Evolutionary conservation across 2,888 invertebrate species (phyloP).

Genomic region (Phrixothrix hirtus): DNA sequence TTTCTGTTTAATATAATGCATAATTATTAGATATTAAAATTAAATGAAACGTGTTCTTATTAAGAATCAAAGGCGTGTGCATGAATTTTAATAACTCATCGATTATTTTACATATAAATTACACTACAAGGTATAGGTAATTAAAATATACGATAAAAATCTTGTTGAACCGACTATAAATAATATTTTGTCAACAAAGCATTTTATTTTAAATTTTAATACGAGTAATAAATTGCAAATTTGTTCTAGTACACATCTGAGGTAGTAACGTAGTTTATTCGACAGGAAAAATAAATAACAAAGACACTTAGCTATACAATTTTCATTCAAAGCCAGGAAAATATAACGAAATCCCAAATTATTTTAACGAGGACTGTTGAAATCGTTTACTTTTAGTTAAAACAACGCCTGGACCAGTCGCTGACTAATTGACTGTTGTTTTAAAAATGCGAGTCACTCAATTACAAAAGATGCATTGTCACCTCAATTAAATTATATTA

Average conservation of each 20-base stretch:
- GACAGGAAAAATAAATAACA: conserved; percentile 24
- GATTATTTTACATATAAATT: conserved; percentile 46
- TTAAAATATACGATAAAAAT: conserved; percentile 43
- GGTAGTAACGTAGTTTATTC: conserved; percentile 17
- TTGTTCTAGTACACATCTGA: too few relatives aligned
- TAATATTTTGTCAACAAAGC: conserved; percentile 41
- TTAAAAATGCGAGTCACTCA: conserved; percentile 49
- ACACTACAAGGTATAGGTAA: conserved; percentile 39
- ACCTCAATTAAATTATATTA: conserved; percentile 14
- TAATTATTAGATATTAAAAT: conserved; percentile 20
- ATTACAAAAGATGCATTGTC: conserved; percentile 41
- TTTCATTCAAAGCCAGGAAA: conserved; percentile 30
- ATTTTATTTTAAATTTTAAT: conserved; percentile 36
- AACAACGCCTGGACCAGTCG: conserved; percentile 44
- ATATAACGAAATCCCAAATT: conserved; percentile 42
- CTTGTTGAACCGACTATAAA: conserved; percentile 41
- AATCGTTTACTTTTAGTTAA: conserved; percentile 46
- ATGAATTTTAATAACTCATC: conserved; percentile 47
- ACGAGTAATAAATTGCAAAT: conserved; percentile 35
- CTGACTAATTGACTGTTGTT: conserved; percentile 50
- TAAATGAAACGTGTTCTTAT: conserved; percentile 37
- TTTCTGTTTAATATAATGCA: too few relatives aligned
- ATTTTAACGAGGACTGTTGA: conserved; percentile 44
- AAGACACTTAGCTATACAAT: conserved; percentile 18
- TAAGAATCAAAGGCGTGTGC: conserved; percentile 41